Evolutionary conservation across 2,113 vertebrate genomes (phyloP).

Genomic region (Crotophaga sulcirostris): DNA sequence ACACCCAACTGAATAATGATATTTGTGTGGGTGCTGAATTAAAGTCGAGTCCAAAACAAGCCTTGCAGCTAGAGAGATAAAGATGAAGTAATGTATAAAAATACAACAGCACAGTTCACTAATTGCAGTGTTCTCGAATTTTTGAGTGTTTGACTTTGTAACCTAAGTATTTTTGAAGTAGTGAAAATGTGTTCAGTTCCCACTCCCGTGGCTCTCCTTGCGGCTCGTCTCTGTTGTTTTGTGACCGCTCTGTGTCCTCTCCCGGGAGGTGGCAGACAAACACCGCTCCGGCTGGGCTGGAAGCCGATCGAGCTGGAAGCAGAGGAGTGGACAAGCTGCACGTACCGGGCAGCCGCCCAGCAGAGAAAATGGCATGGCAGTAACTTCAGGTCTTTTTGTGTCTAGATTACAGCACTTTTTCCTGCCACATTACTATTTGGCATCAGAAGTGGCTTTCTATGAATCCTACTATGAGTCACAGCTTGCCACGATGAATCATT

Average conservation of each 20-base stretch:
- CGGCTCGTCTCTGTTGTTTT: rapidly evolving
- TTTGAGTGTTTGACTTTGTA: background rate
- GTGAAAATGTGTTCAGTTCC: background rate
- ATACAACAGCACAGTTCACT: background rate
- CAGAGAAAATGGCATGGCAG: background rate
- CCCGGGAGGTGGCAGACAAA: slow-evolving; percentile 75
- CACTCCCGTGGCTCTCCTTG: rapidly evolving
- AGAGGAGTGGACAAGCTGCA: background rate
- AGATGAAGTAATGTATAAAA: background rate
- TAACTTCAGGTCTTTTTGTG: background rate
- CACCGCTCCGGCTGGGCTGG: background rate
- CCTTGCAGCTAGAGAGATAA: background rate
- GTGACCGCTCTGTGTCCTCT: background rate
- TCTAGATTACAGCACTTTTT: background rate
- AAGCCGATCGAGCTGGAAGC: background rate
- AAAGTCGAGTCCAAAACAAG: background rate
- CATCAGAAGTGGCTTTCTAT: background rate
- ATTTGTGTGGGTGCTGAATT: background rate
- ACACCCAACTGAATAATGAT: background rate
- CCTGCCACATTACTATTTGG: background rate
- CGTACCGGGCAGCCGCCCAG: background rate
- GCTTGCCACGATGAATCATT: background rate
- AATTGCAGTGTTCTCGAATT: background rate
- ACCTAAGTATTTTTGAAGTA: background rate
- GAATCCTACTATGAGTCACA: background rate